Conservation (phyloP, 1,140 invertebrate genomes). For the Drosophila paulistorum region DNA sequence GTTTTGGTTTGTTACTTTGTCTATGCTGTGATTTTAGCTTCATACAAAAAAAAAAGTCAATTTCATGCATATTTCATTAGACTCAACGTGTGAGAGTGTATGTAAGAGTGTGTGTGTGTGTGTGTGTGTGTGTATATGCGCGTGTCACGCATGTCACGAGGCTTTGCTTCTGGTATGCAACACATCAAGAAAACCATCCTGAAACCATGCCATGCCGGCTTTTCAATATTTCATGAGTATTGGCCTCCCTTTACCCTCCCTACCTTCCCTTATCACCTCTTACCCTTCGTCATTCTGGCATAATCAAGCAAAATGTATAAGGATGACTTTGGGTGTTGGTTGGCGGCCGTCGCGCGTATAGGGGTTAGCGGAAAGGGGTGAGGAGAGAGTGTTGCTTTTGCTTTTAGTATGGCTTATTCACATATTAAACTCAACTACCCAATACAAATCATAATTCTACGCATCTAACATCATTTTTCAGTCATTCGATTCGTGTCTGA, state of each 20-base stretch:
- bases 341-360: background rate
- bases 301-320: conserved; percentile 59
- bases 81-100: conserved; percentile 11
- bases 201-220: conserved; percentile 38
- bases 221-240: conserved; percentile 78
- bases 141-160: conserved; percentile 43
- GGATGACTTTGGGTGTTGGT: background rate
- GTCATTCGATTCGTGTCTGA: too few species aligned
- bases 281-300: conserved; percentile 25
- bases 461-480: background rate
- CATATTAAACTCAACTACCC: conserved; percentile 63
- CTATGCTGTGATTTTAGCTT: conserved; percentile 72
- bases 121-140: background rate
- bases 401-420: conserved; percentile 23
- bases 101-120: background rate
- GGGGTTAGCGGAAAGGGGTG: background rate
- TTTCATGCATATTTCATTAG: conserved; percentile 79
- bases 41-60: conserved; percentile 72
- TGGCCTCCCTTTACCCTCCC: conserved; percentile 24
- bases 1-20: conserved; percentile 46
- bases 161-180: conserved; percentile 16
- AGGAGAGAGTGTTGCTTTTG: background rate
- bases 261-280: too few species aligned
- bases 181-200: conserved; percentile 18
- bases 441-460: background rate